Evolutionary conservation across 2,113 vertebrate genomes (phyloP), one percentile per base, ranked within the genome.

Genomic region (Entosphenus tridentatus): DNA sequence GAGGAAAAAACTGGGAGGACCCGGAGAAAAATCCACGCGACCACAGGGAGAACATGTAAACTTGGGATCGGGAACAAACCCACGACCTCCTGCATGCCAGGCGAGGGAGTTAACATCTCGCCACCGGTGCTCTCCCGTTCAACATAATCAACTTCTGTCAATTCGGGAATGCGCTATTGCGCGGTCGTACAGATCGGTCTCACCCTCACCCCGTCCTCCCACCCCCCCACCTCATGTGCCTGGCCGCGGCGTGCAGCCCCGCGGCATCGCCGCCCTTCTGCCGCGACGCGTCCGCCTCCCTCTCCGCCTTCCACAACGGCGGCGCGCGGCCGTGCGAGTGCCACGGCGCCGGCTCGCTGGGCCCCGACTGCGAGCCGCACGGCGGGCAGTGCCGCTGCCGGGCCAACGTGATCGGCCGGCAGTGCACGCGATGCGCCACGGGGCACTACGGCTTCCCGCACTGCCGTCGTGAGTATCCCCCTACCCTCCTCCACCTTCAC

Each of bases 391-490:
- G 93, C 74, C 73, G 70, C 71, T 96, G 93, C 76, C 80, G 74
- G 10, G 78, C 85, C 4, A 82, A 90, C 0, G 80, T 95, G 77
- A 98, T 98, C 2, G 93, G 93, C 59, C 82, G 90, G 2, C 80
- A 92, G 78, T 98, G 93, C 72, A 89, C 90, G 69, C 87, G 81
- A 78, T 96, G 92, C 1, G 84, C 87, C 75, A 96, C 87, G 0
- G 92, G 92, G 57, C 87, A 84, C 81, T 96, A 89, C 83, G 92
- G 92, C 14, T 98, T 98, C 76, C 93, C 93, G 73, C 82, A 73
- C 78, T 98, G 93, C 76, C 84, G 86, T 69, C 83, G 93, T 96
- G 80, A 89, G 93, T 84, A 11, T 55, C 12, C 18, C 13, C 0
- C 39, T 56, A 54, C 68, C 13, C 39, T 55, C 68, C 68, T 55